These are phyloP conservation scores for Amiota mariae DNA, from an alignment of 2,888 invertebrate species.

Conservation along the genomic window DNA sequence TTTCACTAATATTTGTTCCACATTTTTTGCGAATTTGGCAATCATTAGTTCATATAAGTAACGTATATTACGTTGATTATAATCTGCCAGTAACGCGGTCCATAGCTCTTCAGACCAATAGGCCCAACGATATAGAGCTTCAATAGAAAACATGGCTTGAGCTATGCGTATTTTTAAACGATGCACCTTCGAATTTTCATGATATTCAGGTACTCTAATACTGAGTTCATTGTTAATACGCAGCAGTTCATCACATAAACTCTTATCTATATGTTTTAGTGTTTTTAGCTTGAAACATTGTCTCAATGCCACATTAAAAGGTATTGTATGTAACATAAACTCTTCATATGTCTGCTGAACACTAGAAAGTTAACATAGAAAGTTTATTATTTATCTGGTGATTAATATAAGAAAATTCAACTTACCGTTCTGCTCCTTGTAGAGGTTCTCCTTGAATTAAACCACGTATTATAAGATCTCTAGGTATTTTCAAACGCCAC, in stretches of 20 bases:
- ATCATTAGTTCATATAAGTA: no score
- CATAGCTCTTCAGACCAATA: no score
- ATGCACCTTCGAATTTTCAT: not conserved
- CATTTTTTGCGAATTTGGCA: no score
- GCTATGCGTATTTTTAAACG: not conserved
- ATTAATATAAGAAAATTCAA: not conserved
- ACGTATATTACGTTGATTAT: no score
- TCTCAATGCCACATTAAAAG: not conserved
- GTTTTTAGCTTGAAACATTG: not conserved
- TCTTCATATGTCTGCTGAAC: constrained; percentile 13
- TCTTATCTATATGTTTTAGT: not conserved
- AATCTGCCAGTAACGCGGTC: no score
- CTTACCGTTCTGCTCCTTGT: not conserved
- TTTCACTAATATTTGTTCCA: no score
- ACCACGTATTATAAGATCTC: not conserved
- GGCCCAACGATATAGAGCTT: no score
- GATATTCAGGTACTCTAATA: not conserved
- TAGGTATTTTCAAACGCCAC: not conserved
- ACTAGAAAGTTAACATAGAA: not conserved
- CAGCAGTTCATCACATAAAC: not conserved
- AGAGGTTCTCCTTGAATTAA: constrained; percentile 1
- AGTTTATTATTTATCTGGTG: not conserved
- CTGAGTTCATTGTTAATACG: not conserved
- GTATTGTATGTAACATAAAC: not conserved
- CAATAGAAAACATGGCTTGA: not conserved